Percentiles rank a stretch among this genome's conserved stretches.
These are phyloP conservation scores for Polymixis lichenea DNA, from an alignment of 2,888 invertebrate genomes.

Conservation along the genomic window DNA sequence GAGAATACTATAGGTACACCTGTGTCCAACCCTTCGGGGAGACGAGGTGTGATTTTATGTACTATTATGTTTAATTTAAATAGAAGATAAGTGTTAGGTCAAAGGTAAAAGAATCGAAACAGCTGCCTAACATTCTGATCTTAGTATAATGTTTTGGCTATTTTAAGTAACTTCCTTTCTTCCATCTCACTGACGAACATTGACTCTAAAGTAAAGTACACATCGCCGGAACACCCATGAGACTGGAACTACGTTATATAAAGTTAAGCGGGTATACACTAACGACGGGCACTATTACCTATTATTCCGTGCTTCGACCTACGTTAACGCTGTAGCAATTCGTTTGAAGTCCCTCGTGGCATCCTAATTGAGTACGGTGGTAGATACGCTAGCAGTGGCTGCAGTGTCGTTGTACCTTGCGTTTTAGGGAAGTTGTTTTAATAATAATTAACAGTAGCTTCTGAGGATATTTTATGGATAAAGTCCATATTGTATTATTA, in stretches of 20 bases:
- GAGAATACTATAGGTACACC: too few relatives aligned
- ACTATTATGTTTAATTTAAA: too few relatives aligned
- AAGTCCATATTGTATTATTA: not conserved
- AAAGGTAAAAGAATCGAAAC: too few relatives aligned
- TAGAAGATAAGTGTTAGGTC: too few relatives aligned
- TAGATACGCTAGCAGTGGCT: not conserved
- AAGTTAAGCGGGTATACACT: slow-evolving; percentile 7
- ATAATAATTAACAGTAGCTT: not conserved
- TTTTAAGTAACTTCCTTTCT: not conserved
- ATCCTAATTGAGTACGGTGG: slow-evolving; percentile 1
- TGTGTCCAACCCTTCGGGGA: too few relatives aligned
- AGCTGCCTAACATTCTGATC: too few relatives aligned
- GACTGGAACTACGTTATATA: not conserved
- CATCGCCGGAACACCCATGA: not conserved
- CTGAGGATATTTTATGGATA: not conserved
- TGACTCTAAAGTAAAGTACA: not conserved
- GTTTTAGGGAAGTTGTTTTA: not conserved
- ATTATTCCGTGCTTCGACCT: not conserved
- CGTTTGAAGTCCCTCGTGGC: slow-evolving; percentile 9
- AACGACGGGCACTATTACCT: slow-evolving; percentile 9
- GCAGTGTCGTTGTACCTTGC: not conserved
- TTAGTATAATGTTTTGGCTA: too few relatives aligned
- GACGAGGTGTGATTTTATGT: too few relatives aligned
- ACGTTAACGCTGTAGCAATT: slow-evolving; percentile 14
- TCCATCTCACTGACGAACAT: not conserved